Evolutionary conservation across 2,797 vertebrate genomes (phyloP), one percentile per base, ranked within the genome.

Genomic region (Phrynocephalus forsythii): DNA sequence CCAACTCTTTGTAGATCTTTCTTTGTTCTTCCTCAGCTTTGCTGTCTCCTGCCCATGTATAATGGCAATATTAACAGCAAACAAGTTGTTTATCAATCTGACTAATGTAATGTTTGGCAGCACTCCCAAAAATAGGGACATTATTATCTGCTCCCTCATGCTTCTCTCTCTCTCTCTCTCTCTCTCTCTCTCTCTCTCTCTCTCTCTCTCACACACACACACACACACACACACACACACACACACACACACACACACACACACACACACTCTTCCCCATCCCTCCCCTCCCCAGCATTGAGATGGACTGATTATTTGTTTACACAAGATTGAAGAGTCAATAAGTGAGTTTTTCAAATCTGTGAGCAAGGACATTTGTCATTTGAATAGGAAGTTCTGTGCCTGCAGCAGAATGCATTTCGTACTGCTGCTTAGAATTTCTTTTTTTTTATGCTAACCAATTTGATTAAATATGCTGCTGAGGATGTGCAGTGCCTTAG

Each of bases 301-400:
- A 87, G 91, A 94, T 93, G 84, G 87, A 85, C 76, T 91, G 89
- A 93, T 94, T 94, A 91, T 96, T 96, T 95, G 94, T 95, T 96
- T 94, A 94, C 86, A 82, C 68, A 91, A 95, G 94, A 95, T 91
- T 91, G 92, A 95, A 91, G 92, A 96, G 91, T 95, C 94, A 93
- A 90, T 95, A 95, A 95, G 91, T 69, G 88, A 93, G 86, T 95
- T 91, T 82, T 91, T 95, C 89, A 91, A 88, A 94, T 92, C 89
- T 93, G 92, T 90, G 93, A 94, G 88, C 69, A 81, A 73, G 90
- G 88, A 94, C 87, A 90, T 96, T 96, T 94, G 95, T 96, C 95
- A 96, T 91, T 95, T 92, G 91, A 95, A 95, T 92, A 94, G 93
- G 92, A 95, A 94, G 89, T 89, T 91, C 87, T 88, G 67, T 89